Base-by-base conservation (phyloP, 2,113 vertebrate genomes). In the Pachycephala philippinensis region DNA sequence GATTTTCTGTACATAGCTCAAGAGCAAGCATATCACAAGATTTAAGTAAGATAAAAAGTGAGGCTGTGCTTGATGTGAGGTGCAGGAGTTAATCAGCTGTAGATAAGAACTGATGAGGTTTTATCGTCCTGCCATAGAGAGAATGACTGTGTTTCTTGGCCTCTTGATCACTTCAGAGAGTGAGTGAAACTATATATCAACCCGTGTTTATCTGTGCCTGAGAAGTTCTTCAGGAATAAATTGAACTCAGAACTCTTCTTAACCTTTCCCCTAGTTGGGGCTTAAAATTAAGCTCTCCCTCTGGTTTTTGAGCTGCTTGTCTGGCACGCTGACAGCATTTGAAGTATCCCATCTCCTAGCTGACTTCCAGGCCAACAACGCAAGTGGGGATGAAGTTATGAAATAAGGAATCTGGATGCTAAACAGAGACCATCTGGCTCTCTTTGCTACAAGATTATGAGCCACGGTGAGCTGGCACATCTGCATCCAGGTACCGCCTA, bases 91-190 rank as follows among this genome's bases (percentile, higher is more conserved):
- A 94, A 96, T 89, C 79, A 95, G 93, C 45, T 57, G 87, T 33
- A 96, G 93, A 95, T 94, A 96, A 96, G 94, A 96, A 65, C 9
- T 84, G 90, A 96, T 82, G 93, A 95, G 66, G 72, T 93, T 90
- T 91, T 90, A 78, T 77, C 78, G 88, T 64, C 60, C 64, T 12
- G 7, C 44, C 72, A 52, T 6, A 71, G 44, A 69, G 33, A 39
- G 61, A 92, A 71, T 54, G 61, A 57, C 74, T 85, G 35, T 28
- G 31, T 85, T 93, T 95, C 89, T 89, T 93, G 89, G 84, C 87
- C 84, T 93, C 81, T 82, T 91, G 92, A 85, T 95, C 84, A 78
- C 56, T 82, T 93, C 6, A 20, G 64, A 90, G 71, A 64, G 77
- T 44, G 90, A 95, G 68, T 45, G 56, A 87, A 94, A 84, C 85